Conservation (phyloP, 2,888 invertebrate species). For the Torymus texanus region DNA sequence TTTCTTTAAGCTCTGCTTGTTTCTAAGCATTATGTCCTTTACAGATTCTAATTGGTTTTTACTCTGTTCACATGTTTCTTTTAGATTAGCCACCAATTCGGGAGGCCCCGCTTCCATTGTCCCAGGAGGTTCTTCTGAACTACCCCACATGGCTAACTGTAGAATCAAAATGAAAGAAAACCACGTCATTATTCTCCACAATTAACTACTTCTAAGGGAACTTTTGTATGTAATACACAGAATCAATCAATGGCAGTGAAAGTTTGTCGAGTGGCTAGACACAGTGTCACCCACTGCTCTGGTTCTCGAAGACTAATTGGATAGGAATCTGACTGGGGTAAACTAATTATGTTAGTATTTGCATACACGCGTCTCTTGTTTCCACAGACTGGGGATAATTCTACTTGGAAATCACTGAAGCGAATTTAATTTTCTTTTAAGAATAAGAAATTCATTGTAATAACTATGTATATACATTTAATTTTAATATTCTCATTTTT, state of each 20-base stretch:
- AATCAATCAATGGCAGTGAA: conserved; percentile 70
- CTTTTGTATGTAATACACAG: conserved; percentile 47
- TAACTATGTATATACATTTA: not conserved
- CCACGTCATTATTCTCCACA: conserved; percentile 66
- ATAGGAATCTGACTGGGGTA: conserved; percentile 70
- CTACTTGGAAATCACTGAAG: conserved; percentile 56
- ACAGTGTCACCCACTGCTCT: conserved; percentile 70
- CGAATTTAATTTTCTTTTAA: conserved; percentile 16
- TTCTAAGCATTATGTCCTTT: conserved; percentile 71
- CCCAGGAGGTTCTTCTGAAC: conserved; percentile 68
- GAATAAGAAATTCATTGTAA: not conserved
- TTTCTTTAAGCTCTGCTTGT: conserved; percentile 69
- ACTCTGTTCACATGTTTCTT: conserved; percentile 66
- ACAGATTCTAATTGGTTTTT: conserved; percentile 68
- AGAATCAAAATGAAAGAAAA: conserved; percentile 66
- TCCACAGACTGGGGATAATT: conserved; percentile 57
- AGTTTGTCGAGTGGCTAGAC: conserved; percentile 67
- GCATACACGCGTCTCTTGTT: conserved; percentile 53
- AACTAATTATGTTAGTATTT: conserved; percentile 72
- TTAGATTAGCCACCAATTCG: conserved; percentile 60
- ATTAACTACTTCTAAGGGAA: conserved; percentile 39
- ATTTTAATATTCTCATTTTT: not conserved
- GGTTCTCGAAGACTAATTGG: conserved; percentile 72
- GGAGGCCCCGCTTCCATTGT: conserved; percentile 63
- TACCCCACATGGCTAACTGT: conserved; percentile 71